Base-by-base conservation (phyloP, 2,888 invertebrate species). In the Epinotia demarniana region DNA sequence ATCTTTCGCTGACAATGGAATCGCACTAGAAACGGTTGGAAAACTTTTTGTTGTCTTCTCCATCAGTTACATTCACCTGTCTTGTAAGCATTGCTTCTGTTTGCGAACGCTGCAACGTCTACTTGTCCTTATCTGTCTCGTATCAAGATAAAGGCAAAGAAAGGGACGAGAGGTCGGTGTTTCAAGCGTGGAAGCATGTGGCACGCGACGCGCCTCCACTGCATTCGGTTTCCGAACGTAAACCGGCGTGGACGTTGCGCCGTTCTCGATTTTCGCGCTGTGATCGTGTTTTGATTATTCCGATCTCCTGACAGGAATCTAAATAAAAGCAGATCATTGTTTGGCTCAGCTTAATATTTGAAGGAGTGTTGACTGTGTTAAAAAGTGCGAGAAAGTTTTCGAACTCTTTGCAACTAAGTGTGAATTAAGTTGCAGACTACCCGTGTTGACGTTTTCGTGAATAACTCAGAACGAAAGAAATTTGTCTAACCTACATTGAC, bases 141-240 rank as follows among this genome's bases (percentile, higher is more conserved):
- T 80, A 80, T 81, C 80, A 80, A 80, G 81, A 81, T 81, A 77
- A 78, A 78, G 77, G 72, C 64, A 55, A 87, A 89, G 91, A 93
- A 88, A 92, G 93, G 88, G 93, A 93, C 86, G 80, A 87, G 80
- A 82, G 78, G 85, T 85, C 64, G 78, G 81, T 80, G 80, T 82
- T 83, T 83, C 83, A 83, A 85, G 84, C 83, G 86, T 82, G 84
- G 82, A 81, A 89, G 86, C 92, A 89, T 92, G 90, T 90, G 92
- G 92, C 93, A 93, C 93, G 93, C 92, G 93, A 75, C 72, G 75
- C 75, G 75, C 71, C 72, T 75, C 90, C 89, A 85, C 86, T 87
- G 88, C 92, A 94, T 93, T 93, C 93, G 90, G 92, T 90, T 89
- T 89, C 82, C 86, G 90, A 91, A 86, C 90, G 89, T 80, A 83